Evolutionary conservation across 2,888 invertebrate species (phyloP).

Genomic region (Volucella bombylans): DNA sequence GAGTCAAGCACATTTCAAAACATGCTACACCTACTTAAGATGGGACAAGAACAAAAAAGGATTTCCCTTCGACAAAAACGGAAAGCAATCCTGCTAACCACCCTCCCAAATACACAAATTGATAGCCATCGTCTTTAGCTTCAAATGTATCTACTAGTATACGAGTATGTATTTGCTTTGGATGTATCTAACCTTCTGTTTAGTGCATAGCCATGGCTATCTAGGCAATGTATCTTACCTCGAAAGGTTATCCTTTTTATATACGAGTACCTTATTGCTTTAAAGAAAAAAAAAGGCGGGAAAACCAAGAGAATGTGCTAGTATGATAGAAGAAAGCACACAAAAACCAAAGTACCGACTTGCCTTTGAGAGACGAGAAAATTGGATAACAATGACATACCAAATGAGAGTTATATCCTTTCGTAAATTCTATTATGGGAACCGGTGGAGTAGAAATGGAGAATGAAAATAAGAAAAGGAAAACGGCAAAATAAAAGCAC

Average conservation of each 20-base stretch:
- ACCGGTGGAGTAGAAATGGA: conserved; percentile 1
- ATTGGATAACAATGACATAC: conserved; percentile 68
- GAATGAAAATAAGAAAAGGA: background rate
- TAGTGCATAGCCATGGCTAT: conserved; percentile 46
- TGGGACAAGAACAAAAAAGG: conserved; percentile 36
- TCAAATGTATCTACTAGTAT: too few relatives aligned
- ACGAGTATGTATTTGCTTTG: background rate
- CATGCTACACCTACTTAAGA: conserved; percentile 60
- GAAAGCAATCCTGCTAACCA: conserved; percentile 33
- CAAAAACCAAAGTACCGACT: conserved; percentile 26
- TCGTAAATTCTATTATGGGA: conserved; percentile 57
- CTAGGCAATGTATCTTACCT: conserved; percentile 53
- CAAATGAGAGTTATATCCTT: conserved; percentile 63
- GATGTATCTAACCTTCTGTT: conserved; percentile 5
- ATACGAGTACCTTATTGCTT: background rate
- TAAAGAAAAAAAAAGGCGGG: conserved; percentile 30
- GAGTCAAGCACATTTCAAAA: conserved; percentile 38
- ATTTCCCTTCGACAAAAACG: conserved; percentile 7
- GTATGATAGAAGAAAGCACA: background rate
- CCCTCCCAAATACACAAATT: conserved; percentile 45
- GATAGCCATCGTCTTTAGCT: conserved; percentile 38
- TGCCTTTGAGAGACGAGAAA: conserved; percentile 54
- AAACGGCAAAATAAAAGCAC: background rate
- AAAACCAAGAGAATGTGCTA: background rate
- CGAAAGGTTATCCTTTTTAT: conserved; percentile 35